Evolutionary conservation across 1,140 invertebrate species (phyloP).

Genomic region (Ostrea edulis): DNA sequence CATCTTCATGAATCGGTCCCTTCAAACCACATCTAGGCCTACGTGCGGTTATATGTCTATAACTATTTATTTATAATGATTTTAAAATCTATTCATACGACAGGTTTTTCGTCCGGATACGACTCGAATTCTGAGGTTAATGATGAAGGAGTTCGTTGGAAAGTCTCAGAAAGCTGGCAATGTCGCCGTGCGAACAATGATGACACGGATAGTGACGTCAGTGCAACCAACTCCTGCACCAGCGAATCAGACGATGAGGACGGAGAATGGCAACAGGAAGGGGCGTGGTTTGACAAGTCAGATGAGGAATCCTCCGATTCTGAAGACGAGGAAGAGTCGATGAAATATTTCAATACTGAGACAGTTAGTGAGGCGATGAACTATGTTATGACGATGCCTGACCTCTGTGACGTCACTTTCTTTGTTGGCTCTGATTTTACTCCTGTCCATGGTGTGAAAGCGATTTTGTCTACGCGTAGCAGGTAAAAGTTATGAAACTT

Average conservation of each 20-base stretch:
- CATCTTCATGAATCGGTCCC: no score
- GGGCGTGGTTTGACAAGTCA: not conserved
- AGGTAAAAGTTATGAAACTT: constrained; percentile 80
- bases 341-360: constrained; percentile 45
- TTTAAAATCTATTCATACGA: no score
- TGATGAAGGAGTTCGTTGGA: not conserved
- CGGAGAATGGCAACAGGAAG: not conserved
- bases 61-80: no score
- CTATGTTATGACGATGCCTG: constrained; percentile 87
- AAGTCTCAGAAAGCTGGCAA: not conserved
- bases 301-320: not conserved
- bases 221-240: not conserved
- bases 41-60: no score
- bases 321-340: not conserved
- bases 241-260: constrained; percentile 11
- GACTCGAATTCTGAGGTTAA: not conserved
- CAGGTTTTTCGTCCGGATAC: not conserved
- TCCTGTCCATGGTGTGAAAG: constrained; percentile 95
- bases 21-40: no score
- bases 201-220: not conserved
- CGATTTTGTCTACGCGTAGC: constrained; percentile 91
- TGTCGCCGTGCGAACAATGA: not conserved
- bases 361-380: constrained; percentile 56
- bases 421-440: constrained; percentile 94
- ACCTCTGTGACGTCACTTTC: constrained; percentile 97